Evolutionary conservation across 2,888 invertebrate species (phyloP), one percentile per base, ranked within the genome.

Genomic region (Ectobius pallidus): DNA sequence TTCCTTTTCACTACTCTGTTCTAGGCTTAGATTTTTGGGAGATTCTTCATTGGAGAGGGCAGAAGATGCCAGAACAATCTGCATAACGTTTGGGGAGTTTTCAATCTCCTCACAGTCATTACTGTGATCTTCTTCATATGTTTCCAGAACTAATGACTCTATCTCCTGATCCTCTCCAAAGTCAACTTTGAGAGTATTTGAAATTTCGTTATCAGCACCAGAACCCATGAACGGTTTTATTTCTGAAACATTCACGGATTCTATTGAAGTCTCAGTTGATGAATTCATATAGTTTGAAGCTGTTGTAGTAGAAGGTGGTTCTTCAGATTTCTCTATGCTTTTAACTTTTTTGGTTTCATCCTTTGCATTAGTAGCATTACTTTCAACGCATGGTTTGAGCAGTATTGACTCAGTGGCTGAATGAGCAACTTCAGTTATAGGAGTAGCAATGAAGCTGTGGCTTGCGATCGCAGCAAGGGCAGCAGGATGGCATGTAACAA

Each of bases 401-500:
- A 46, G 46, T 7, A 46, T 20, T 46, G 46, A n/a, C n/a, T 46
- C 18, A 18, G 9, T 62, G 62, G n/a, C 20, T 18, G 34, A 30
- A 30, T 18, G 14, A 9, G 32, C n/a, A 42, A 46, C 32, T 67
- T 49, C 55, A 6, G 55, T 27, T 27, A 58, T 46, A 62, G 63
- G 34, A 20, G 68, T 44, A 9, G 74, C 25, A 25, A 65, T 27
- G 49, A 74, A 65, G 52, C 32, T 46, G 18, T 72, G 69, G 3
- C 34, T 44, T 22, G 44, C n/a, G n/a, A 72, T 68, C 27, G 72
- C 65, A 49, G 61, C 72, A 20, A 70, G 42, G 1, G 72, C 18
- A 16, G 67, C 39, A 34, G 72, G 58, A 46, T 74, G 68, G 62
- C 74, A 74, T 0, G 72, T 72, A 3, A 74, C 72, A 61, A 74